phyloP scores from a whole-genome alignment of 2,888 invertebrate genomes.

The Pardosa pseudoannulata region DNA sequence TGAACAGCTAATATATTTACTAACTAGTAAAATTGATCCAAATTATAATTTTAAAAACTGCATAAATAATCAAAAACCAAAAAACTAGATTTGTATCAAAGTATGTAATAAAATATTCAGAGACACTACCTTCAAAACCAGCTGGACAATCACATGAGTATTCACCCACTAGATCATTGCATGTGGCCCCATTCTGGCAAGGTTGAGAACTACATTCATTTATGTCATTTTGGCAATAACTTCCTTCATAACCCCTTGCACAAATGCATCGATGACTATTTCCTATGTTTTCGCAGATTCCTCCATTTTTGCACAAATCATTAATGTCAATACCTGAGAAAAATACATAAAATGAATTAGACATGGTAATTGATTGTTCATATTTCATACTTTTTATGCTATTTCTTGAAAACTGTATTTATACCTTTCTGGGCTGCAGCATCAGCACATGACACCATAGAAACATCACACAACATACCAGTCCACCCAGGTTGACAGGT shows the following conservation, averaged over 20 bases:
- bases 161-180: slow-evolving; percentile 95
- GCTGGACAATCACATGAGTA: slow-evolving; percentile 97
- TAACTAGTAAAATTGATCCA: too few relatives aligned
- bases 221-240: slow-evolving; percentile 94
- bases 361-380: too few relatives aligned
- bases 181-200: slow-evolving; percentile 97
- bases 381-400: too few relatives aligned
- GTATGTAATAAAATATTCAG: too few relatives aligned
- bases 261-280: slow-evolving; percentile 97
- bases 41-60: too few relatives aligned
- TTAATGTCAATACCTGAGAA: slow-evolving; percentile 85
- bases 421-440: slow-evolving; percentile 78
- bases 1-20: too few relatives aligned
- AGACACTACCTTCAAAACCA: slow-evolving; percentile 84
- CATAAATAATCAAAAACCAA: too few relatives aligned
- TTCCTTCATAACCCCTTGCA: slow-evolving; percentile 97
- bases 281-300: slow-evolving; percentile 93
- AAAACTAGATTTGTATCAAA: too few relatives aligned
- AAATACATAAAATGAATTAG: too few relatives aligned
- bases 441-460: slow-evolving; percentile 83
- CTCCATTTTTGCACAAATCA: slow-evolving; percentile 93
- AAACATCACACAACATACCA: slow-evolving; percentile 94
- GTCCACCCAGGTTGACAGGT: slow-evolving; percentile 93
- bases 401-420: background rate
- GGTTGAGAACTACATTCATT: slow-evolving; percentile 96